phyloP scores from a whole-genome alignment of 37 sponge, comb jelly and placozoan genomes.

The Crambe crambe region DNA sequence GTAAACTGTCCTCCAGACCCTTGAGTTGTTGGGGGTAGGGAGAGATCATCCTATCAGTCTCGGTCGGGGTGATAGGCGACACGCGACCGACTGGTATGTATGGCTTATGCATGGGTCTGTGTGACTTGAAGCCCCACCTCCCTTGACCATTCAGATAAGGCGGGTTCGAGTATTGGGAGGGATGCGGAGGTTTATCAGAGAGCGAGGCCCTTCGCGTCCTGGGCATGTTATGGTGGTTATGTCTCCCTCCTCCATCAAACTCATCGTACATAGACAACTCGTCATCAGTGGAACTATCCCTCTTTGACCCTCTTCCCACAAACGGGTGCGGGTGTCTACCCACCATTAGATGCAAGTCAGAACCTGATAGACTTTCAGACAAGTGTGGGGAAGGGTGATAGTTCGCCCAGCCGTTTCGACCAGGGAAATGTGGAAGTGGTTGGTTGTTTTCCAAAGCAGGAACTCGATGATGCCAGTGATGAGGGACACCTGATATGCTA shows the following conservation, averaged over 20 bases:
- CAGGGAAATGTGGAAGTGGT: too few species aligned
- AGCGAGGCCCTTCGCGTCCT: neutral
- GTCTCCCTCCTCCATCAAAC: too few species aligned
- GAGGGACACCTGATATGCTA: neutral
- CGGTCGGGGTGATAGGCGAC: constrained; percentile 15
- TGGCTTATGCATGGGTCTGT: neutral
- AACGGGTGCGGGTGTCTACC: too few species aligned
- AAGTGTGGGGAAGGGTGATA: neutral
- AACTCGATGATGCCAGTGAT: neutral
- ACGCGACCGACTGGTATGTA: constrained; percentile 3
- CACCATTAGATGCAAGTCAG: neutral
- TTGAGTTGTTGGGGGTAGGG: neutral
- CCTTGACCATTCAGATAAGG: neutral
- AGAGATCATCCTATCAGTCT: neutral
- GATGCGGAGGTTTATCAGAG: neutral
- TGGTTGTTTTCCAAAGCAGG: too few species aligned
- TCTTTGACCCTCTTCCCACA: neutral
- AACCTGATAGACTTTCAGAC: neutral
- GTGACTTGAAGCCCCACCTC: constrained; percentile 44
- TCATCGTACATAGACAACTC: constrained; percentile 16
- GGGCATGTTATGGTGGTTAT: too few species aligned
- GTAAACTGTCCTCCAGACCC: neutral
- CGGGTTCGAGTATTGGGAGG: neutral
- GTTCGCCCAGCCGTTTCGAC: neutral
- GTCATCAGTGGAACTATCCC: constrained; percentile 35